Evolutionary conservation across 2,888 invertebrate species (phyloP).

Genomic region (Steinernema carpocapsae): DNA sequence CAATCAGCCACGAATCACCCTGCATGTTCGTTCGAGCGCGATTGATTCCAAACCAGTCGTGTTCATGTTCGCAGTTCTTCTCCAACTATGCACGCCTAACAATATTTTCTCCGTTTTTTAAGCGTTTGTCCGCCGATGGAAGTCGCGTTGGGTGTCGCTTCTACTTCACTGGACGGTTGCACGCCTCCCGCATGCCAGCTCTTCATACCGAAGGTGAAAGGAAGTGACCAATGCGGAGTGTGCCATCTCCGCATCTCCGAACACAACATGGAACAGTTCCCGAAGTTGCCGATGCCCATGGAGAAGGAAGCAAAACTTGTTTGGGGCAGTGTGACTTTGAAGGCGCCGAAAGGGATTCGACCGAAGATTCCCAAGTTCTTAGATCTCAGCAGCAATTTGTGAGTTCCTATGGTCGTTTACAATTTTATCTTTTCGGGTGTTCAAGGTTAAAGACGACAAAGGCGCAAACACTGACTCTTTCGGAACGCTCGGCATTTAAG

Average conservation of each 20-base stretch:
- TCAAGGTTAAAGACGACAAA: conserved; percentile 23
- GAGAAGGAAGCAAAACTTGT: background rate
- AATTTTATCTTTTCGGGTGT: background rate
- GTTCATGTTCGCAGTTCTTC: background rate
- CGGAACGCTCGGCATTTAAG: conserved; percentile 24
- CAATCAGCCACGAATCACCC: conserved; percentile 1
- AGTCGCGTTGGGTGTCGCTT: background rate
- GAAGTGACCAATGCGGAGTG: conserved; percentile 17
- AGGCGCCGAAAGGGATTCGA: conserved; percentile 28
- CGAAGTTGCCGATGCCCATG: background rate
- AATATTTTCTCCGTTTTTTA: background rate
- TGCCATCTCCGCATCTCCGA: background rate
- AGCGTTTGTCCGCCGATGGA: conserved; percentile 7
- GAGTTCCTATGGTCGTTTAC: background rate
- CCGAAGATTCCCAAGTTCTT: conserved; percentile 14
- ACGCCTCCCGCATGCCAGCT: background rate
- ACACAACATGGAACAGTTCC: background rate
- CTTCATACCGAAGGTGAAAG: conserved; percentile 10
- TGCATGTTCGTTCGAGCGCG: background rate
- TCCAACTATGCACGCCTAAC: conserved; percentile 1
- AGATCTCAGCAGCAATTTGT: background rate
- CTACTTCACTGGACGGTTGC: background rate
- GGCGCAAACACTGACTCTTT: conserved; percentile 18
- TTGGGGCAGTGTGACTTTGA: background rate
- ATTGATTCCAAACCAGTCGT: conserved; percentile 31